Conservation (phyloP, 2,113 vertebrate genomes). For the Cottus gobio region DNA sequence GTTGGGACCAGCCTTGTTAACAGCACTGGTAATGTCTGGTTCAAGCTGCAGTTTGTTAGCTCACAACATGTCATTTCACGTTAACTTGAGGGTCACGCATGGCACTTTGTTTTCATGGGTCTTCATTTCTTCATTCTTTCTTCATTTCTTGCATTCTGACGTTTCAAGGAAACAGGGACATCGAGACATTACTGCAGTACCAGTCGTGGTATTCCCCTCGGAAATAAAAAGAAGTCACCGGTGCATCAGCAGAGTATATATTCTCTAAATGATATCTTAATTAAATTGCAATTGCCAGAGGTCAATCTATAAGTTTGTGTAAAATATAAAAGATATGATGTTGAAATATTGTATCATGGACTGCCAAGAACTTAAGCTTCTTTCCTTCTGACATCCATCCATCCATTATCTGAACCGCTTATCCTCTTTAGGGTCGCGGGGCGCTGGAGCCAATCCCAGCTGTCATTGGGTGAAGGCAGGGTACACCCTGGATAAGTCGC, state of each 20-base stretch:
- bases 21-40: slow-evolving; percentile 55
- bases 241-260: neutral
- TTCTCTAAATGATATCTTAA: neutral
- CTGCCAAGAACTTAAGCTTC: neutral
- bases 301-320: neutral
- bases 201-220: neutral
- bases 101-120: neutral
- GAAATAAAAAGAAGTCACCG: neutral
- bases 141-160: slow-evolving; percentile 8
- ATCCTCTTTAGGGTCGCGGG: too few species aligned
- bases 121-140: neutral
- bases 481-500: too few species aligned
- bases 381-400: neutral
- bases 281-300: neutral
- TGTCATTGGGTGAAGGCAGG: too few species aligned
- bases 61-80: neutral
- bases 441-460: too few species aligned
- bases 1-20: slow-evolving; percentile 23
- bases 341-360: neutral
- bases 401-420: too few species aligned
- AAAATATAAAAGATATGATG: neutral
- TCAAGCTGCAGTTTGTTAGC: neutral
- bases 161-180: slow-evolving; percentile 55
- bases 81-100: neutral
- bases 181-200: neutral